These are phyloP conservation scores for Brachionus angularis DNA, from an alignment of 1,140 invertebrate genomes.

Conservation along the genomic window DNA sequence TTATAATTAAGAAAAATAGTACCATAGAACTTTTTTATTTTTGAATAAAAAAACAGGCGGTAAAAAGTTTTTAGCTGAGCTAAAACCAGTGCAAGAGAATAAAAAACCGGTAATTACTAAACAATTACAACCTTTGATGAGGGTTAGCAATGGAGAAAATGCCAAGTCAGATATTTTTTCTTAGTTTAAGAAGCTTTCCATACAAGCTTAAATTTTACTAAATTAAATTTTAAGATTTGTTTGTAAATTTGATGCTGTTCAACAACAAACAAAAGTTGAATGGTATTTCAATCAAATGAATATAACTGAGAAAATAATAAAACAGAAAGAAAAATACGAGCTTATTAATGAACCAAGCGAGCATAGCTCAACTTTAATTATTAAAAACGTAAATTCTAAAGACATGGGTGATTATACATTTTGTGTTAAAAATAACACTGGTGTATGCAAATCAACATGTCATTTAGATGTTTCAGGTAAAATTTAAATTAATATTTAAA, in stretches of 20 bases:
- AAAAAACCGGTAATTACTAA: not conserved
- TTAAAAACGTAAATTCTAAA: slow-evolving; percentile 12
- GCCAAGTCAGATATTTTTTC: too few species aligned
- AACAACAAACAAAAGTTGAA: slow-evolving; percentile 10
- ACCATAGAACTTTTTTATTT: not conserved
- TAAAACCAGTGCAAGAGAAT: slow-evolving; percentile 26
- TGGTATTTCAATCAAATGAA: slow-evolving; percentile 40
- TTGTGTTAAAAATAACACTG: not conserved
- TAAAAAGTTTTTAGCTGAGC: slow-evolving; percentile 6
- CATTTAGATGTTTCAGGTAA: slow-evolving; percentile 37
- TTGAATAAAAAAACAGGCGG: too few species aligned
- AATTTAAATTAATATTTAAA: too few species aligned
- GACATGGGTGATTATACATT: slow-evolving; percentile 21
- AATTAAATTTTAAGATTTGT: too few species aligned
- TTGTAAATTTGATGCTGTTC: too few species aligned
- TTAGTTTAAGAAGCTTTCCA: too few species aligned
- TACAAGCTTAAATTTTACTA: too few species aligned
- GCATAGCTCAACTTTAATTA: not conserved
- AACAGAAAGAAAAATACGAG: slow-evolving; percentile 27
- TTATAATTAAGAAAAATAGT: not conserved
- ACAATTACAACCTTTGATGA: not conserved
- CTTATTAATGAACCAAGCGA: not conserved
- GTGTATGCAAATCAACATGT: slow-evolving; percentile 13
- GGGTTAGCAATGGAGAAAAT: not conserved
- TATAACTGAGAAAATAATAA: slow-evolving; percentile 24